These are phyloP conservation scores for Caranx melampygus DNA, from an alignment of 2,113 vertebrate genomes.

Conservation along the genomic window DNA sequence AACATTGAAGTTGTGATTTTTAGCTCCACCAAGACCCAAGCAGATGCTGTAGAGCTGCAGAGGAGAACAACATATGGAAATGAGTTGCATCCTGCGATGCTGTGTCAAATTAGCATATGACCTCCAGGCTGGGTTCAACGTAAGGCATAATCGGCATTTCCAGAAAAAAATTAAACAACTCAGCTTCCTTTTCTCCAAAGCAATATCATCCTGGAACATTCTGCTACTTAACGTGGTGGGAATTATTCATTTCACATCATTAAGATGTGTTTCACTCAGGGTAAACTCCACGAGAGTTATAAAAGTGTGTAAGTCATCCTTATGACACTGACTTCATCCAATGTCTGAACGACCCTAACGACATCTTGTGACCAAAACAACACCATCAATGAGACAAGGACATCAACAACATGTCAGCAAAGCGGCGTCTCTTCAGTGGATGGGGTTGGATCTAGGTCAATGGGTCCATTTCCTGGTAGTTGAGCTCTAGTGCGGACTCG, in stretches of 20 bases:
- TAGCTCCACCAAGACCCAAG: background rate
- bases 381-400: conserved; percentile 19
- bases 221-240: no score
- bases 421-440: conserved; percentile 33
- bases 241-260: background rate
- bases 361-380: conserved; percentile 18
- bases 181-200: background rate
- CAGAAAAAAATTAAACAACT: background rate
- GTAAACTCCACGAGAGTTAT: background rate
- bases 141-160: background rate
- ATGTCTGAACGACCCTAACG: conserved; percentile 22
- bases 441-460: conserved; percentile 73
- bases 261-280: background rate
- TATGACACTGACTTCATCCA: background rate
- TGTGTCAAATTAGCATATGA: background rate
- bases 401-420: conserved; percentile 40
- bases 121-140: background rate
- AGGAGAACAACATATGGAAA: background rate
- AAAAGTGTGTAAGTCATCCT: background rate
- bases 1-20: background rate
- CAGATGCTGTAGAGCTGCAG: background rate
- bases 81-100: background rate
- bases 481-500: conserved; percentile 50
- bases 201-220: background rate
- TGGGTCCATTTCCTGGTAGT: conserved; percentile 69